These are phyloP conservation scores for Aphelenchoides fujianensis DNA, from an alignment of 1,140 invertebrate genomes.

Conservation along the genomic window DNA sequence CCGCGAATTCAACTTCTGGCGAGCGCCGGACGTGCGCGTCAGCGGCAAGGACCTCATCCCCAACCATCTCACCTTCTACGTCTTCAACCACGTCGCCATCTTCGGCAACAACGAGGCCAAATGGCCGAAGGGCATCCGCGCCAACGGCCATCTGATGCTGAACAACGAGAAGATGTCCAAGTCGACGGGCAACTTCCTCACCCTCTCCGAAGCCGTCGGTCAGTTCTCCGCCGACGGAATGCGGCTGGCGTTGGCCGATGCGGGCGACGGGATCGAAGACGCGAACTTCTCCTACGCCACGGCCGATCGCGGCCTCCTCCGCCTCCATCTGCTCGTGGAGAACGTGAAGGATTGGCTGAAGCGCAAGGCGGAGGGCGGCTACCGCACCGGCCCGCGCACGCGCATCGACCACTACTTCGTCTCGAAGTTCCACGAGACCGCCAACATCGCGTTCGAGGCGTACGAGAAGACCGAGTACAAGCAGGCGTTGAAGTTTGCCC, in stretches of 20 bases:
- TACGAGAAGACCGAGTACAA: slow-evolving; percentile 89
- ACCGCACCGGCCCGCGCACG: slow-evolving; percentile 69
- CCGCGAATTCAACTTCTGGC: slow-evolving; percentile 89
- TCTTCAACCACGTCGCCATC: slow-evolving; percentile 94
- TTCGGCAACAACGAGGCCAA: slow-evolving; percentile 81
- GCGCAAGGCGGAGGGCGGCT: slow-evolving; percentile 65
- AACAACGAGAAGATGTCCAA: slow-evolving; percentile 99
- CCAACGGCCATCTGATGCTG: slow-evolving; percentile 91
- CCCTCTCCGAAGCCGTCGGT: slow-evolving; percentile 79
- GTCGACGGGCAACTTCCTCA: slow-evolving; percentile 96
- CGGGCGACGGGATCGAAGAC: slow-evolving; percentile 96
- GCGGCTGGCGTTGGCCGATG: slow-evolving; percentile 68
- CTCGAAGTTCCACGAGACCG: slow-evolving; percentile 85
- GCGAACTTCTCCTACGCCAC: slow-evolving; percentile 93
- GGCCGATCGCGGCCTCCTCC: slow-evolving; percentile 89
- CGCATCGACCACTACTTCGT: slow-evolving; percentile 87
- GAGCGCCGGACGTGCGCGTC: slow-evolving; percentile 84
- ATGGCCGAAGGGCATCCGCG: slow-evolving; percentile 87
- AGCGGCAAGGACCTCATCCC: slow-evolving; percentile 99
- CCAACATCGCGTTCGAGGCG: slow-evolving; percentile 76
- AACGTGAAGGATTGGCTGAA: slow-evolving; percentile 87
- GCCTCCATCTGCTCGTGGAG: slow-evolving; percentile 88
- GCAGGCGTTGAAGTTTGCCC: slow-evolving; percentile 85
- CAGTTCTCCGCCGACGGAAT: slow-evolving; percentile 92
- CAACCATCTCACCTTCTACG: slow-evolving; percentile 91